Evolutionary conservation across 2,888 invertebrate genomes (phyloP), one percentile per base, ranked within the genome.

Genomic region (Pantelozetes paolii): DNA sequence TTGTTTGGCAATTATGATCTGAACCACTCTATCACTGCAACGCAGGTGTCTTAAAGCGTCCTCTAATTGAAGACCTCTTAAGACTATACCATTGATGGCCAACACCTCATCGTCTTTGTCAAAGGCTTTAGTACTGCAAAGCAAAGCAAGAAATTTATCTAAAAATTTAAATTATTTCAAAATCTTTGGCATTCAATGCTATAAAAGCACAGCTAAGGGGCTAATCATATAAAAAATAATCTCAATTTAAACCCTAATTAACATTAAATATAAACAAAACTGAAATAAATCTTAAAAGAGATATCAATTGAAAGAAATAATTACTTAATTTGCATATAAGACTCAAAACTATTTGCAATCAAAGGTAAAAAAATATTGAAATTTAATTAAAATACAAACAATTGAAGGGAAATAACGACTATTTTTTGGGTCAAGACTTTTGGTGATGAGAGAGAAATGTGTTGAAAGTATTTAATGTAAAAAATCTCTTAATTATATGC

Each of bases 21-120:
- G 76, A 54, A 78, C 76, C 59, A 74, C 72, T 71, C 67, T 76
- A 71, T 78, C 78, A 45, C 77, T 75, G 69, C 76, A 76, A 48
- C 76, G 72, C 32, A 78, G 71, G 42, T 78, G 74, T 54, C 75
- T 74, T 23, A 77, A 69, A 11, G 77, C 78, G 32, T 77, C 78
- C 36, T 77, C 75, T 59, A 78, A 74, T 32, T 75, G 73, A 82
- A 92, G 86, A 73, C 92, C 92, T 81, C 90, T 88, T 79, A 95
- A 88, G 36, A 88, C 86, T 80, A 87, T 87, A 77, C 90, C 90
- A 83, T 95, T 95, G 72, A 95, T 90, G 78, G 91, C 90, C 80
- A 94, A 84, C 80, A 96, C 92, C 86, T 94, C 92, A 84, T 95
- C 95, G 81, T 93, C 93, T 90, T 76, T 77, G 26, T 76, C 73